Evolutionary conservation across 2,113 vertebrate genomes (phyloP).

Genomic region (Dipodomys stephensi): DNA sequence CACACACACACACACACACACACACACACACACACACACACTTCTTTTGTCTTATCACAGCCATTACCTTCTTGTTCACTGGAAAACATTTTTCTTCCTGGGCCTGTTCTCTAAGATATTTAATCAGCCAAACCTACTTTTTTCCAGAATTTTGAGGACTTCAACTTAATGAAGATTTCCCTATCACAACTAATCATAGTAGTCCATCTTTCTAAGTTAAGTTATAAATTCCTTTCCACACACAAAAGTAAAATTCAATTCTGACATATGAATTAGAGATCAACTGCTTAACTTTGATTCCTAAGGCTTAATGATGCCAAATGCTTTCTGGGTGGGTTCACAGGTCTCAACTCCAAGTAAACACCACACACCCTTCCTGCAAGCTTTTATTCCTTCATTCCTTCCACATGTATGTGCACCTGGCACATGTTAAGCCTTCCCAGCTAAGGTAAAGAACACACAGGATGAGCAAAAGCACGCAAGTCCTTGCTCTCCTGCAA

Average conservation of each 20-base stretch:
- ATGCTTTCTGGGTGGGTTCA: not conserved
- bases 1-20: too few relatives aligned
- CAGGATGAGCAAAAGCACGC: not conserved
- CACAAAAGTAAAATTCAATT: not conserved
- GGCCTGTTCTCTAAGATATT: not conserved
- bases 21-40: not conserved
- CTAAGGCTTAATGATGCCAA: not conserved
- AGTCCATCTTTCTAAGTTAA: constrained; percentile 14
- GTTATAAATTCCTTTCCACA: not conserved
- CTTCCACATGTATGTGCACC: not conserved
- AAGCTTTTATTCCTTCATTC: not conserved
- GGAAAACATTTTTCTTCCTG: not conserved
- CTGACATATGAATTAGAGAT: not conserved
- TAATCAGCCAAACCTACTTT: constrained; percentile 40
- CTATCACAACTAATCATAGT: not conserved
- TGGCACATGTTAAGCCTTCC: not conserved
- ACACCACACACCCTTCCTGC: not conserved
- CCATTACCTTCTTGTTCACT: not conserved
- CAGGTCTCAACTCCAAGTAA: not conserved
- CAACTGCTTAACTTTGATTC: not conserved
- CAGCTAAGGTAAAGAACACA: not conserved
- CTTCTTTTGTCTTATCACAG: not conserved
- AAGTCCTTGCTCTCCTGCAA: not conserved
- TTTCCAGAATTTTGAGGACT: not conserved
- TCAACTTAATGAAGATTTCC: not conserved